Evolutionary conservation across 2,113 vertebrate species (phyloP).

Genomic region (Phylloscopus trochiloides): DNA sequence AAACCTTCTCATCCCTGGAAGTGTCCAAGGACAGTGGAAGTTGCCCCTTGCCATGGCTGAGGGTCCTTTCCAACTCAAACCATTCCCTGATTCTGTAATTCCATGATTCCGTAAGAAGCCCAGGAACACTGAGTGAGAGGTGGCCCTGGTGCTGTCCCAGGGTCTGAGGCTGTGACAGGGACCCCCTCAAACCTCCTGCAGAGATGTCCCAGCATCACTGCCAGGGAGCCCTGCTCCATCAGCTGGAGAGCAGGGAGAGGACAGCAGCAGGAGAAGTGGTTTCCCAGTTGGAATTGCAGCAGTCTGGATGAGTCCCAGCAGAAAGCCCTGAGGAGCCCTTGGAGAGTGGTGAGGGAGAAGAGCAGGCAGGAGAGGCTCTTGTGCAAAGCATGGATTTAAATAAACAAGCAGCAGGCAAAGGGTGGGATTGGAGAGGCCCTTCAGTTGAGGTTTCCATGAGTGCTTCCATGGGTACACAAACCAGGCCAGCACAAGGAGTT

Average conservation of each 20-base stretch:
- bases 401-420: not conserved
- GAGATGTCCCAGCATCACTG: not conserved
- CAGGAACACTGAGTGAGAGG: fast-evolving
- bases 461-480: not conserved
- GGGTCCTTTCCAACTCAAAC: not conserved
- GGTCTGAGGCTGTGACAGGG: not conserved
- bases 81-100: not conserved
- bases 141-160: not conserved
- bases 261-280: not conserved
- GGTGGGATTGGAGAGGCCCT: not conserved
- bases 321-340: not conserved
- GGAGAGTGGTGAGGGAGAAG: not conserved
- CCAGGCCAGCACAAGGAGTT: not conserved
- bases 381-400: not conserved
- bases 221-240: fast-evolving
- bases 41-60: not conserved
- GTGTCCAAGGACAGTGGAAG: not conserved
- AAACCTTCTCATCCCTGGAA: not conserved
- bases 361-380: not conserved
- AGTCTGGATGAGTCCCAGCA: not conserved
- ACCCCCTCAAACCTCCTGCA: not conserved
- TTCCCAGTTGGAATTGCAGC: not conserved
- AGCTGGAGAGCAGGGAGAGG: no score
- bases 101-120: not conserved
- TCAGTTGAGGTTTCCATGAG: not conserved